Percentiles rank a stretch among this genome's conserved stretches.
These are phyloP conservation scores for Imbricaverruca yamaguchii DNA, from an alignment of 2,888 invertebrate species.

Conservation along the genomic window DNA sequence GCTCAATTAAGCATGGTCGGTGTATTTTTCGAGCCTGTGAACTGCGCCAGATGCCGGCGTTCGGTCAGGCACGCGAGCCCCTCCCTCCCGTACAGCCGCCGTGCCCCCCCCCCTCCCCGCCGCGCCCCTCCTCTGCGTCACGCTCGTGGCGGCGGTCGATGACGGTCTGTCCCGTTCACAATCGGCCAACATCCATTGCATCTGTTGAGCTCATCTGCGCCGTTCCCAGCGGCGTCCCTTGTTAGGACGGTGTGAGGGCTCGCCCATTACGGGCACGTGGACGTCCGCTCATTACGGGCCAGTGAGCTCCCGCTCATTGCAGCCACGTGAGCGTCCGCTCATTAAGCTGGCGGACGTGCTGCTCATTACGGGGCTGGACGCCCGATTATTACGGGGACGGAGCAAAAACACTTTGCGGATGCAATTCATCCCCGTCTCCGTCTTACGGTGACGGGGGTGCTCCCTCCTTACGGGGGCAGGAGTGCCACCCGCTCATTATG, in stretches of 20 bases:
- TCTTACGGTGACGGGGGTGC: no score
- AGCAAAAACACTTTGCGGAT: neutral
- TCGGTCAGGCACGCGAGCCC: slow-evolving; percentile 3
- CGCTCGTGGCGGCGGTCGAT: neutral
- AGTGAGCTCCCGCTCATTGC: no score
- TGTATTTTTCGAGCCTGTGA: neutral
- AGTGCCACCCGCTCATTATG: no score
- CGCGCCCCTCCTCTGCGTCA: neutral
- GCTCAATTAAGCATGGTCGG: neutral
- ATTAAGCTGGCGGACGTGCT: no score
- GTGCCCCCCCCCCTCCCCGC: neutral
- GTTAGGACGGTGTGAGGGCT: no score
- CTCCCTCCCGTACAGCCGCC: neutral
- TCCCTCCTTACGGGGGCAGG: no score
- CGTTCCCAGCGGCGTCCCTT: neutral
- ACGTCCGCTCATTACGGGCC: neutral
- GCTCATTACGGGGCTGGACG: no score
- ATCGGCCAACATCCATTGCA: slow-evolving; percentile 5
- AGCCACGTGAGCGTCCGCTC: no score
- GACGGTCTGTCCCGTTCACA: neutral
- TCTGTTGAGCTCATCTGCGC: slow-evolving; percentile 16
- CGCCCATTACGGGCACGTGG: neutral
- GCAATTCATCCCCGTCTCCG: no score
- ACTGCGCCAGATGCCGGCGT: neutral
- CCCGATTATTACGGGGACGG: no score